A percentile compares a stretch with the other conserved stretches of the same genome.
phyloP scores from a whole-genome alignment of 1,140 invertebrate species.

The Pseudomyrmex pallidus region DNA sequence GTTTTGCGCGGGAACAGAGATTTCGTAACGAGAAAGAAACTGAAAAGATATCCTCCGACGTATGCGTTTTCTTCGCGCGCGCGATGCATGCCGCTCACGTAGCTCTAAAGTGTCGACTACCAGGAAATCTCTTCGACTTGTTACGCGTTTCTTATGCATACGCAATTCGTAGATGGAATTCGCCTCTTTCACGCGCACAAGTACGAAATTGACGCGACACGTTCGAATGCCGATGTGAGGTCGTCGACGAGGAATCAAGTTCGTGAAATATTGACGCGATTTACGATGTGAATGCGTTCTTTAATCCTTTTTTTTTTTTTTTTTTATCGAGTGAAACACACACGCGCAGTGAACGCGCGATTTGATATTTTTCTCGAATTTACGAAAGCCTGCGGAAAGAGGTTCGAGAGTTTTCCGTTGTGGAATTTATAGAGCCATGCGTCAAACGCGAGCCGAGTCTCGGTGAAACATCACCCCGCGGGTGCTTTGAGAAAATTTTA shows the following conservation, averaged over 20 bases:
- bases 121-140: slow-evolving; percentile 48
- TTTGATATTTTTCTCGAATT: too few relatives aligned
- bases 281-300: background rate
- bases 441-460: background rate
- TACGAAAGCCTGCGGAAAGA: too few relatives aligned
- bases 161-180: background rate
- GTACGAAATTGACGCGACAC: background rate
- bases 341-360: too few relatives aligned
- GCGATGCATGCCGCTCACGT: slow-evolving; percentile 44
- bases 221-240: too few relatives aligned
- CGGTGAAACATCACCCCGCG: background rate
- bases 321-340: too few relatives aligned
- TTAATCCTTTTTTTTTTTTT: too few relatives aligned
- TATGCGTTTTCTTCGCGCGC: background rate
- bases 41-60: background rate
- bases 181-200: background rate
- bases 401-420: background rate
- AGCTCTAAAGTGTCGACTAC: slow-evolving; percentile 49
- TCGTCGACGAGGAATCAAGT: background rate
- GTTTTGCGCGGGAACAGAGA: slow-evolving; percentile 24
- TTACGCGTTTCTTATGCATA: slow-evolving; percentile 51
- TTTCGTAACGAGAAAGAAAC: slow-evolving; percentile 19
- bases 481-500: slow-evolving; percentile 20
- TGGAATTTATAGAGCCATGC: slow-evolving; percentile 2
- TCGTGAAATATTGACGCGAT: background rate